Base-by-base conservation (phyloP, 2,797 vertebrate genomes). In the Sylvia borin region DNA sequence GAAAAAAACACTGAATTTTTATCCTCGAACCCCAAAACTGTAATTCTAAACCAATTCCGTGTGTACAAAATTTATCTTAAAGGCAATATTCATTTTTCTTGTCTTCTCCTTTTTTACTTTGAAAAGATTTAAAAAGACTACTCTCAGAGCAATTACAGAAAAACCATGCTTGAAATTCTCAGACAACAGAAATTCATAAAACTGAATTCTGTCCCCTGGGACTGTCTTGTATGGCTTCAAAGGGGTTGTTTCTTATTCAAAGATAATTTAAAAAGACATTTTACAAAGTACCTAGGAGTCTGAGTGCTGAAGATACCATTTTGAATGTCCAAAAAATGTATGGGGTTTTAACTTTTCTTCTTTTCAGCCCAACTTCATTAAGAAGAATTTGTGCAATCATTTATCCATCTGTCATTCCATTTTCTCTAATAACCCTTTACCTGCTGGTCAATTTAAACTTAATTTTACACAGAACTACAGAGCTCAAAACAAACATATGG, bases 331-430 rank as follows among this genome's bases (percentile, higher is more conserved):
- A 43, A 3, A 65, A 64, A 64, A 42, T 20, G 3, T 43, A 38
- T 12, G 22, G 7, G 0, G 0, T 34, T 87, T 88, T 64, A 32
- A 36, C 1, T 40, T 79, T n/a, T 71, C 5, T 88, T 3, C 1
- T 54, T 75, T 85, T 75, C 75, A 42, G 21, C 3, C 3, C 12
- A 57, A 17, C 54, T 75, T 89, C 31, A 72, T 72, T 71, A 43
- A 24, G 51, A 85, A 53, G 26, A 16, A 2, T 77, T 86, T 84
- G 7, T 61, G 8, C 5, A 36, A 64, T 55, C 14, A 17, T 26
- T 70, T 61, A 17, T 60, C 26, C 13, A 15, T 57, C 16, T 71
- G 27, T 54, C 34, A 29, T 70, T 77, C 21, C 25, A 9, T 85
- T 88, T 88, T 43, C 32, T 27, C 11, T 70, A 45, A 50, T 45